These are phyloP conservation scores for Poeciliopsis turrubarensis DNA, from an alignment of 2,113 vertebrate species.

Conservation along the genomic window DNA sequence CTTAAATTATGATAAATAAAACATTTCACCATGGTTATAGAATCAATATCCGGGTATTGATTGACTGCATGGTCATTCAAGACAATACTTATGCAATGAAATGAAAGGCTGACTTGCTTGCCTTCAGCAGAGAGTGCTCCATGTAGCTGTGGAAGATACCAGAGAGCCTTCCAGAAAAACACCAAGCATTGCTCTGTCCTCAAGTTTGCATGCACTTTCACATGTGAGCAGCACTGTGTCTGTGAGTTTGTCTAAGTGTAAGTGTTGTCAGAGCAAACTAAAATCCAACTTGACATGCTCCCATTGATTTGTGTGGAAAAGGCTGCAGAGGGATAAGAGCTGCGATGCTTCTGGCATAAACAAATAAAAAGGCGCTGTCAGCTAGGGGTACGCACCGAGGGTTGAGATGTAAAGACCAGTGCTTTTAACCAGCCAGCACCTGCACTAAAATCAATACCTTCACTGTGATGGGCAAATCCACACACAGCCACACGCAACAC, in stretches of 20 bases:
- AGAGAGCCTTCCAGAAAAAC: conserved; percentile 8
- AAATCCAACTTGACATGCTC: conserved; percentile 42
- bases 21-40: neutral
- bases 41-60: neutral
- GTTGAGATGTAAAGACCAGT: conserved; percentile 41
- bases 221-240: conserved; percentile 3
- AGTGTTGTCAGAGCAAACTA: conserved; percentile 37
- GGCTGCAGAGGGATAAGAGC: conserved; percentile 47
- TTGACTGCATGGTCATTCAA: neutral
- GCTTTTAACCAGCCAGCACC: conserved; percentile 42
- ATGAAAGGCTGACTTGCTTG: conserved; percentile 4
- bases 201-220: conserved; percentile 6
- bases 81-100: neutral
- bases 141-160: conserved; percentile 15
- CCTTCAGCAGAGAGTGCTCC: neutral
- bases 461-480: conserved; percentile 34
- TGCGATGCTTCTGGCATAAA: conserved; percentile 51
- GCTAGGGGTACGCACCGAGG: conserved; percentile 22
- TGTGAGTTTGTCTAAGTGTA: conserved; percentile 12
- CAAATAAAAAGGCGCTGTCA: conserved; percentile 53
- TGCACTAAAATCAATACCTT: conserved; percentile 50
- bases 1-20: neutral
- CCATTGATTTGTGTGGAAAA: conserved; percentile 55
- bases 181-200: conserved; percentile 13
- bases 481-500: neutral